phyloP scores from a whole-genome alignment of 2,888 invertebrate genomes.

The Archips xylosteana region DNA sequence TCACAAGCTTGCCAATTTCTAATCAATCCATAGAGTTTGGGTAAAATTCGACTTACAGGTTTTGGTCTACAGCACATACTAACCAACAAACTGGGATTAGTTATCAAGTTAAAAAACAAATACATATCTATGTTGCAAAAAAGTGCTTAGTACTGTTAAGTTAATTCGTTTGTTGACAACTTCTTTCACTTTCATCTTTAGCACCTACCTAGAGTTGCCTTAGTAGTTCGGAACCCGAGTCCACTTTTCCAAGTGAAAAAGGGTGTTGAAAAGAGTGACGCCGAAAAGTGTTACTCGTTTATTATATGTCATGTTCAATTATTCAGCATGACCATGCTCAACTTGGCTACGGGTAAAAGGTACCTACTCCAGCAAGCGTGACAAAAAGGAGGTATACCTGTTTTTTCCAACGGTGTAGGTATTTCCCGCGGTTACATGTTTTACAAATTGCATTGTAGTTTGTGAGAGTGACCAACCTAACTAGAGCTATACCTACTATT shows the following conservation, averaged over 20 bases:
- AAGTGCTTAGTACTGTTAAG: too few relatives aligned
- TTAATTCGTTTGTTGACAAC: too few relatives aligned
- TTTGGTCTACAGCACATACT: too few relatives aligned
- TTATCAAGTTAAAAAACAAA: too few relatives aligned
- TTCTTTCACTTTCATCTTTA: not conserved
- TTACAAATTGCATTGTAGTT: constrained; percentile 5
- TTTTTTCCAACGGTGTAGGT: not conserved
- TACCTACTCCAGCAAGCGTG: not conserved
- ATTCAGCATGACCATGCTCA: constrained; percentile 19
- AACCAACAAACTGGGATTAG: too few relatives aligned
- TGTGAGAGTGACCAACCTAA: not conserved
- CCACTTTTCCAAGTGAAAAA: not conserved
- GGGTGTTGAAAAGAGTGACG: constrained; percentile 2
- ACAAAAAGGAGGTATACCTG: not conserved
- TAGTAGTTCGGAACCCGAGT: not conserved
- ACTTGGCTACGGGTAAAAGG: constrained; percentile 1
- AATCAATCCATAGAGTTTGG: too few relatives aligned
- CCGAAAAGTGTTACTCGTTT: constrained; percentile 5
- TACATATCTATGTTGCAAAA: too few relatives aligned
- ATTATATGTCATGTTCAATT: constrained; percentile 8
- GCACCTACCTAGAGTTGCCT: not conserved
- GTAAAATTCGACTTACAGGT: too few relatives aligned
- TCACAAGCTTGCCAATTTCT: too few relatives aligned
- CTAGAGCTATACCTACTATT: too few relatives aligned
- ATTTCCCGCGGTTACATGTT: constrained; percentile 1